Base-by-base conservation (phyloP, 1,140 invertebrate species). In the Drosophila sp. region DNA sequence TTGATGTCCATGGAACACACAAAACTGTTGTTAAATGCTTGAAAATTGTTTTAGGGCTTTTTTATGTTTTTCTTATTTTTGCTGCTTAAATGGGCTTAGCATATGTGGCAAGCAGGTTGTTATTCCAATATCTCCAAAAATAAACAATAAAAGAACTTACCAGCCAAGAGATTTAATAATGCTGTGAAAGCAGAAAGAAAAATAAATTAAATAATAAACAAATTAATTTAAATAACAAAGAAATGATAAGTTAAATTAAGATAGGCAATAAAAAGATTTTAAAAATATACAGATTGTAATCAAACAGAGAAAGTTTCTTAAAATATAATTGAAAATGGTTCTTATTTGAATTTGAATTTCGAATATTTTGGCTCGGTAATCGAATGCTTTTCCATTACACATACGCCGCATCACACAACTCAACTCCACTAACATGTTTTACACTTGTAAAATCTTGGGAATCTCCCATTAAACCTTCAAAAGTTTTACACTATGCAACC, bases 91-190 rank as follows among this genome's bases (percentile, higher is more conserved):
- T 29, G 36, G 45, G 14, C 18, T 72, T 25, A 54, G 34, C 40
- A 38, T 67, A 34, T 61, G 54, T 14, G 45, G 2, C 36, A 59
- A 43, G 43, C 62, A 43, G 7, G 18, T 13, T 14, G 14, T 7
- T 40, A 34, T 18, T 13, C 5, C 13, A 14, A 57, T 51, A 32
- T 9, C 14, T 58, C 18, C 18, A 51, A 64, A 59, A 71, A 36
- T 54, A 76, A 76, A 57, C 29, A 61, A 16, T 38, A 4, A 62
- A 87, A 41, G 2, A 62, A 87, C 82, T 87, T 70, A 87, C 82
- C 82, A 43, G 82, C 83, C 48, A 87, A 65, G 2, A 87, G 79
- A 51, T 69, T 78, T 27, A 87, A 64, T 41, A 87, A 61, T 25
- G 82, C 82, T 87, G 72, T 4, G 70, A 64, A 48, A n/a, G 29